phyloP scores from a whole-genome alignment of 2,888 invertebrate species.

The Prosapia bicincta region DNA sequence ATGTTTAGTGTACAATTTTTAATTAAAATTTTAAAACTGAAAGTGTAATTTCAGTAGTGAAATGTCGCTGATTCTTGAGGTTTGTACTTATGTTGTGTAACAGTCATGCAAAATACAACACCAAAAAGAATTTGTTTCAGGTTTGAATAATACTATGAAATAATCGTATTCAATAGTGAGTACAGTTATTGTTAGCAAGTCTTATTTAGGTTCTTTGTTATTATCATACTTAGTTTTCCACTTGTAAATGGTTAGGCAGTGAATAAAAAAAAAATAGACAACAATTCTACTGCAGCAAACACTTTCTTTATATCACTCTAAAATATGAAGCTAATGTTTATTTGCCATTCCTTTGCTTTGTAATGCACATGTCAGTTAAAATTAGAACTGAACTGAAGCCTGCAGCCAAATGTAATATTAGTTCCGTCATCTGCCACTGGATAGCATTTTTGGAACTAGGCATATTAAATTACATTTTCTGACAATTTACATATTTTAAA shows the following conservation, averaged over 20 bases:
- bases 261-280: neutral
- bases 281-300: neutral
- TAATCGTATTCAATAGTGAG: no score
- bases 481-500: neutral
- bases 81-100: no score
- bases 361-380: neutral
- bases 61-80: no score
- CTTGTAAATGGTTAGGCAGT: neutral
- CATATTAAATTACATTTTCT: neutral
- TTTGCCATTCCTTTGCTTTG: neutral
- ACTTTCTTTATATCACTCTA: neutral
- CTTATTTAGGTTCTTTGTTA: neutral
- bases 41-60: no score
- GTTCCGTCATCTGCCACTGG: neutral
- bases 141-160: no score
- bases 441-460: neutral
- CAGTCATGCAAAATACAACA: no score
- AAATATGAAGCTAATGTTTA: neutral
- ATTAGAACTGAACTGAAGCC: neutral
- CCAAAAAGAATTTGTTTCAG: no score
- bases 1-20: no score
- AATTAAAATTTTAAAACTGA: no score
- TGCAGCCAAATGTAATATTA: neutral
- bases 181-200: no score
- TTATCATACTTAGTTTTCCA: neutral